Evolutionary conservation across 1,140 invertebrate genomes (phyloP), one percentile per base, ranked within the genome.

Genomic region (Meloidogyne hapla): DNA sequence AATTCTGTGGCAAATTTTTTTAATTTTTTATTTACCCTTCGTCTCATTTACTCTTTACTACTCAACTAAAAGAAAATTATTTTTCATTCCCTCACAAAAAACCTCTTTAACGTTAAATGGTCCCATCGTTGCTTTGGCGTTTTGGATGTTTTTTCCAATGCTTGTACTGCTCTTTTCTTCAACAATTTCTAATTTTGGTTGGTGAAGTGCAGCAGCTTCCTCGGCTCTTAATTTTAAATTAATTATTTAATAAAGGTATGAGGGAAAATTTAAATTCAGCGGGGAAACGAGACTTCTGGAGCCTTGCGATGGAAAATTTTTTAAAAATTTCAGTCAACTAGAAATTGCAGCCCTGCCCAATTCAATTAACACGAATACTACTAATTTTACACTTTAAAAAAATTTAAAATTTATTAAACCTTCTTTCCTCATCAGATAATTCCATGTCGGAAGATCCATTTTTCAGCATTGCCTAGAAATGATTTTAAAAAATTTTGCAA

Each of bases 371-470:
- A 33, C 33, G 9, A 33, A 33, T 1, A 6, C 9, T 33, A 6
- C 33, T 33, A 2, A 33, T 33, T 33, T 33, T 33, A 33, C 33
- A 8, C 3, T 6, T 33, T 33, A 6, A 33, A 33, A 33, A 33
- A 33, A 33, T 33, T 6, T 33, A 33, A 33, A 33, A n/a, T n/a
- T n/a, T 33, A 33, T 6, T 33, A 56, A n/a, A 56, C 48, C n/a
- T 18, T 56, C n/a, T 56, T 56, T 67, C 65, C 21, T 67, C 71
- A 23, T 73, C 71, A 21, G 71, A 73, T 64, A 73, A 38, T 73
- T 73, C 71, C 71, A 73, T 73, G 48, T 73, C 71, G 2, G 71
- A 73, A 63, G 26, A 56, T 21, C 26, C 33, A 18, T 9, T 8
- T 63, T 61, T 26, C 15, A 21, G 1, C 18, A 63, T 38, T 18